Evolutionary conservation across 2,888 invertebrate genomes (phyloP).

Genomic region (Hirudinaria manillensis): DNA sequence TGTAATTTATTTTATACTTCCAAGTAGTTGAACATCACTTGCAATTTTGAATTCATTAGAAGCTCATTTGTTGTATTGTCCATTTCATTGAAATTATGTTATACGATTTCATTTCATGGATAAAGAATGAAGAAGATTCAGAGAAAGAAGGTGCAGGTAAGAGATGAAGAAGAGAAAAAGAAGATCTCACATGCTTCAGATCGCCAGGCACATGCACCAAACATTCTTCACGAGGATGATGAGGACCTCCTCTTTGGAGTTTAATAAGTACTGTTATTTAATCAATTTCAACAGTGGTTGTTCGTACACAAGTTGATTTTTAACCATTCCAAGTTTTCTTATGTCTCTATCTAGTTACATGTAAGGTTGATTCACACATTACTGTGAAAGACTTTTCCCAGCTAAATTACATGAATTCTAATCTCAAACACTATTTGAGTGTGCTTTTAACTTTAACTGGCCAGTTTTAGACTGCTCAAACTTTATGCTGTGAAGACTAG

Average conservation of each 20-base stretch:
- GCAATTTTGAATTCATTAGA: neutral
- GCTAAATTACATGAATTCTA: no score
- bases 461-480: no score
- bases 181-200: slow-evolving; percentile 55
- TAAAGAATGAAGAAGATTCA: slow-evolving; percentile 69
- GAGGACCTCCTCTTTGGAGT: slow-evolving; percentile 74
- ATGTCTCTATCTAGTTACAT: no score
- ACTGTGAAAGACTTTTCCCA: no score
- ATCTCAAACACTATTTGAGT: no score
- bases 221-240: slow-evolving; percentile 76
- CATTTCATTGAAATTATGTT: neutral
- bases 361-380: no score
- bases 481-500: no score
- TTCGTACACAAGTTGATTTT: no score
- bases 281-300: no score
- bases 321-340: no score
- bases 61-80: no score
- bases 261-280: neutral
- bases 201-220: slow-evolving; percentile 57
- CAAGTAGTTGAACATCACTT: neutral
- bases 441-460: no score
- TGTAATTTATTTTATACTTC: slow-evolving; percentile 40
- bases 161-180: slow-evolving; percentile 65
- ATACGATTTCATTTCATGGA: neutral
- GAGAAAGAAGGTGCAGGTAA: slow-evolving; percentile 83